Evolutionary conservation across 1,140 invertebrate species (phyloP).

Genomic region (Arion vulgaris): DNA sequence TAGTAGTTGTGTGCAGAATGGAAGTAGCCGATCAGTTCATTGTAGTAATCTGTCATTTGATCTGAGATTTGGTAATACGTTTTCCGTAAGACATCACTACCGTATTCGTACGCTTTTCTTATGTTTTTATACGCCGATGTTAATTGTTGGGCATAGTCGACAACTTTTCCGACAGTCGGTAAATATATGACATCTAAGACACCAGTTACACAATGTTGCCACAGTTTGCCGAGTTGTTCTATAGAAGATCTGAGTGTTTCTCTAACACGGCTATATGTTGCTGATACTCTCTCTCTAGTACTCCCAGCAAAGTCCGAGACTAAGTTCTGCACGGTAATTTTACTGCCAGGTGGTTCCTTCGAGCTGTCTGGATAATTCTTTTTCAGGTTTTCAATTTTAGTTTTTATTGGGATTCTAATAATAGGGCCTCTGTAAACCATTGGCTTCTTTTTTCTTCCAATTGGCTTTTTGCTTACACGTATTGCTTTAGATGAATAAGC

Average conservation of each 20-base stretch:
- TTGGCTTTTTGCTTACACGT: background rate
- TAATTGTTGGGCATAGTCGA: slow-evolving; percentile 30
- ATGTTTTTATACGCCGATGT: slow-evolving; percentile 41
- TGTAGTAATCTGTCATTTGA: slow-evolving; percentile 18
- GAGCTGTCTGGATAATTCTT: too few relatives aligned
- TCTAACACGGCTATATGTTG: slow-evolving; percentile 20
- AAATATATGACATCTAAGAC: slow-evolving; percentile 40
- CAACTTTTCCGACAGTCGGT: slow-evolving; percentile 23
- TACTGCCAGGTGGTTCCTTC: background rate
- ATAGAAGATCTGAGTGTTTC: slow-evolving; percentile 37
- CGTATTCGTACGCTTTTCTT: slow-evolving; percentile 45
- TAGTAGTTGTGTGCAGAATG: slow-evolving; percentile 24
- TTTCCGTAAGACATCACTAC: slow-evolving; percentile 26
- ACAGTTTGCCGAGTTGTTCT: slow-evolving; percentile 42
- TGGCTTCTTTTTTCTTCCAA: background rate
- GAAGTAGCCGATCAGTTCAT: background rate
- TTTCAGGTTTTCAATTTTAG: too few relatives aligned
- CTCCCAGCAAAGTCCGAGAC: too few relatives aligned
- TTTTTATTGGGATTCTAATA: too few relatives aligned
- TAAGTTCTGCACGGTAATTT: slow-evolving; percentile 36
- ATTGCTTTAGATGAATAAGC: background rate
- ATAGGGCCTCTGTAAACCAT: slow-evolving; percentile 10
- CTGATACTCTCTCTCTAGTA: slow-evolving; percentile 26
- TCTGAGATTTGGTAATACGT: slow-evolving; percentile 17
- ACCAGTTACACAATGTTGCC: slow-evolving; percentile 38